Percentiles rank a stretch among this genome's conserved stretches.
These are phyloP conservation scores for Bathynomus jamesi DNA, from an alignment of 1,140 invertebrate species.

Conservation along the genomic window DNA sequence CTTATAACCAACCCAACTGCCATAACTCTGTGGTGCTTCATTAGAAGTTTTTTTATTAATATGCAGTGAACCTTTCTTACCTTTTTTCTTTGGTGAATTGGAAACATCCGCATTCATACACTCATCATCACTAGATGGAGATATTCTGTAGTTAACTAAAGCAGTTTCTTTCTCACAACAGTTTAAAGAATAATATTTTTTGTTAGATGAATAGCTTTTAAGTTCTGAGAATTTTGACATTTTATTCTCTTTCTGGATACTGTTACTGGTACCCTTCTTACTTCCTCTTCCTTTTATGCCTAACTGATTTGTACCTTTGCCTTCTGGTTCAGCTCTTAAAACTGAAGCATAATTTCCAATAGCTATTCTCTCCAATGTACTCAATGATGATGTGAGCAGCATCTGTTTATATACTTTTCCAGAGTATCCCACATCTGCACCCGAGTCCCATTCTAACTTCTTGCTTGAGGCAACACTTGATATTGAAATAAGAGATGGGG, in stretches of 20 bases:
- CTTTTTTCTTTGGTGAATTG: too few species aligned
- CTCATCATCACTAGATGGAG: too few species aligned
- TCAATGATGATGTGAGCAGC: conserved; percentile 9
- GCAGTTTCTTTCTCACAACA: too few species aligned
- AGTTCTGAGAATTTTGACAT: too few species aligned
- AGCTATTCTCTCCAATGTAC: conserved; percentile 23
- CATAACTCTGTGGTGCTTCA: too few species aligned
- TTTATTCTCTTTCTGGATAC: neutral
- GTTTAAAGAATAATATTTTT: too few species aligned
- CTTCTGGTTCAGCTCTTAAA: neutral
- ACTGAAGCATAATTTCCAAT: conserved; percentile 18
- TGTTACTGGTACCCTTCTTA: neutral
- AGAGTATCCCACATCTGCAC: conserved; percentile 63
- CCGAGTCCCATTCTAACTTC: conserved; percentile 65
- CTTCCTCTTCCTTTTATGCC: neutral
- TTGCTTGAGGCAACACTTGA: conserved; percentile 57
- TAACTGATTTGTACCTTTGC: neutral
- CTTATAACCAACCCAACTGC: too few species aligned
- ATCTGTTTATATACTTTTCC: neutral
- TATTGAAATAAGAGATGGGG: conserved; percentile 43
- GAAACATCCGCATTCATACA: too few species aligned
- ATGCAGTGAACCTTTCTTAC: too few species aligned
- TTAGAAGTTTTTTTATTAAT: too few species aligned
- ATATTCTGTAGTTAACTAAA: too few species aligned
- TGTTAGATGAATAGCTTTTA: too few species aligned